A percentile compares a stretch with the other conserved stretches of the same genome.
Conservation (phyloP, 2,888 invertebrate genomes). For the Conchocele bisecta region DNA sequence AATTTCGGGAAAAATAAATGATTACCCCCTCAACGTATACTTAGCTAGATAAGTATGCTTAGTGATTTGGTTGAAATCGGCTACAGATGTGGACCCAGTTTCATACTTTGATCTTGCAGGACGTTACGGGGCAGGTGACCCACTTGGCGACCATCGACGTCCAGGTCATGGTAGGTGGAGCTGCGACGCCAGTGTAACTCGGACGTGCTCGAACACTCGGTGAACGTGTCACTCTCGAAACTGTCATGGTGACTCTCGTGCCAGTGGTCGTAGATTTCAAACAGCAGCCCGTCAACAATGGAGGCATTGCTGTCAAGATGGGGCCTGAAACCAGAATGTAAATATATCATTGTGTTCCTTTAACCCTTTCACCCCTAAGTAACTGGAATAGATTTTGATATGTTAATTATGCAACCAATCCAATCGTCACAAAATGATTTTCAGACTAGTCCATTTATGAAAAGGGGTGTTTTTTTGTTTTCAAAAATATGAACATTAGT, state of each 20-base stretch:
- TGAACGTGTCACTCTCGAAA: slow-evolving; percentile 82
- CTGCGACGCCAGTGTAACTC: slow-evolving; percentile 70
- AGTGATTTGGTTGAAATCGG: too few relatives aligned
- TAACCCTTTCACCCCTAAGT: too few relatives aligned
- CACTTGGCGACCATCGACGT: slow-evolving; percentile 62
- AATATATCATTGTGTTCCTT: too few relatives aligned
- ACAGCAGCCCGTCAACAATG: slow-evolving; percentile 80
- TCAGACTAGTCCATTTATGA: too few relatives aligned
- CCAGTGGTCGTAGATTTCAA: slow-evolving; percentile 81
- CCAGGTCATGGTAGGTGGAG: slow-evolving; percentile 53
- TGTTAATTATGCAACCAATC: too few relatives aligned
- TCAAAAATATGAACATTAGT: too few relatives aligned
- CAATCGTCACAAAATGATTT: too few relatives aligned
- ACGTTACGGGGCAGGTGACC: slow-evolving; percentile 67
- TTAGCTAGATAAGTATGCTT: too few relatives aligned
- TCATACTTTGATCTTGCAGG: slow-evolving; percentile 76
- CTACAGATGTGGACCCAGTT: not conserved
- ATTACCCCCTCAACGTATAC: too few relatives aligned
- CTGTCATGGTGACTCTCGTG: slow-evolving; percentile 76
- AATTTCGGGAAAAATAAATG: too few relatives aligned
- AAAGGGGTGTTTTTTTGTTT: too few relatives aligned
- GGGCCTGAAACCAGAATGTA: slow-evolving; percentile 28
- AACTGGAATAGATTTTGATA: too few relatives aligned
- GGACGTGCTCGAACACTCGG: slow-evolving; percentile 80
- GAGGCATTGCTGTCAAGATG: slow-evolving; percentile 66